Evolutionary conservation across 2,888 invertebrate species (phyloP), one percentile per base, ranked within the genome.

Genomic region (Cybosia mesomella): DNA sequence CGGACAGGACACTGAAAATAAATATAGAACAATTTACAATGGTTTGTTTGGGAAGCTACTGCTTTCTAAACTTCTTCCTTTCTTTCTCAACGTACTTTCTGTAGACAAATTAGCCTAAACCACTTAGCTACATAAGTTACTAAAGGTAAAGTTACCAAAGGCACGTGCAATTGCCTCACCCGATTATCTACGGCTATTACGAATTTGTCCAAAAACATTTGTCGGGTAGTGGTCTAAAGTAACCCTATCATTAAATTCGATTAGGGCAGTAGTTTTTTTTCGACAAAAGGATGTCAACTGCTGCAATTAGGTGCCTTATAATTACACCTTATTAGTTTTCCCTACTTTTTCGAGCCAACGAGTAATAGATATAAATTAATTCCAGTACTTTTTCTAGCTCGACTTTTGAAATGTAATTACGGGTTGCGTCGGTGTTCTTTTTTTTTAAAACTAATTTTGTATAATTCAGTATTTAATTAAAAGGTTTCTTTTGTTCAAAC

Each of bases 211-310:
- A 63, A 36, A 77, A 67, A 64, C 49, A 55, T 58, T 77, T 72
- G 74, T 65, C 58, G 57, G 67, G 39, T 68, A 67, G 64, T 66
- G 58, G 66, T 64, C 67, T 57, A 32, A 71, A 67, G 76, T 84
- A 89, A 89, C 89, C 89, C 90, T 89, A 89, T 90, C 87, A 92
- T 92, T 92, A 92, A 85, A 86, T 88, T 86, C 87, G 74, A 89
- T 90, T 89, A 87, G 83, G 87, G 79, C 80, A 83, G 82, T 83
- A 78, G 83, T 87, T 89, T 87, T 88, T 87, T 88, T 86, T 80
- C 78, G 74, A 75, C 73, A 81, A 88, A 90, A 89, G 89, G 89
- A 92, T 91, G 90, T 91, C 92, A 92, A 91, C 89, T 88, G 88
- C 85, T 76, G 84, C 87, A 91, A 91, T 91, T 92, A 92, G 85